Base-by-base conservation (phyloP, 2,113 vertebrate species). In the Oncorhynchus clarkii region DNA sequence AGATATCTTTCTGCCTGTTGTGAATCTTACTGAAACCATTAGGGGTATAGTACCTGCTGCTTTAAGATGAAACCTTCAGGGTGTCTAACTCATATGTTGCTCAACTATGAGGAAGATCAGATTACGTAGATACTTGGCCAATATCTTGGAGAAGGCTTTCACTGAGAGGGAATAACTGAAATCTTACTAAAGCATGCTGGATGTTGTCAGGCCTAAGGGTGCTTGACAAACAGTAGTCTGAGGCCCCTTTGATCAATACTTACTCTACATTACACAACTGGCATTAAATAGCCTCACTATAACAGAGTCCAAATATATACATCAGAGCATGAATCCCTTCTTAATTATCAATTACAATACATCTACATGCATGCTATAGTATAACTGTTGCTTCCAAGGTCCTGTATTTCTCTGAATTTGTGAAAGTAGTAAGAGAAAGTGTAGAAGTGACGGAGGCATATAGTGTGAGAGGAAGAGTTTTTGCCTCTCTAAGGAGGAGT, bases 201-300 rank as follows among this genome's bases (percentile, higher is more conserved):
- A 11, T 18, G 54, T 57, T 57, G 54, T 57, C 60, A 64, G 60
- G 22, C 60, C 60, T 57, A 57, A 20, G 54, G 16, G 54, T 16
- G 13, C 16, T 4, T 57, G 54, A 20, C 16, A 5, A 20, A 57
- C 54, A 14, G 16, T 16, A 14, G 54, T 20, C 54, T 79, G 82
- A 83, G 87, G 82, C 78, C 64, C 3, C 3, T 27, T 11, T 81
- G 39, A 89, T 89, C 88, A 78, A 92, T 91, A 89, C 74, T 78
- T 83, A 80, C 78, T 85, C 84, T 74, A 81, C 84, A 88, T 81
- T 82, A 90, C 81, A 85, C 83, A 76, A 82, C 80, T 80, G 80
- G 78, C 84, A 86, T 87, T 88, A 89, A 90, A 87, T 82, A 31
- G 12, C 74, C 74, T 80, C 54, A 14, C 54, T 20, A 3, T 7